Base-by-base conservation (phyloP, 2,113 vertebrate genomes). In the Solea senegalensis region DNA sequence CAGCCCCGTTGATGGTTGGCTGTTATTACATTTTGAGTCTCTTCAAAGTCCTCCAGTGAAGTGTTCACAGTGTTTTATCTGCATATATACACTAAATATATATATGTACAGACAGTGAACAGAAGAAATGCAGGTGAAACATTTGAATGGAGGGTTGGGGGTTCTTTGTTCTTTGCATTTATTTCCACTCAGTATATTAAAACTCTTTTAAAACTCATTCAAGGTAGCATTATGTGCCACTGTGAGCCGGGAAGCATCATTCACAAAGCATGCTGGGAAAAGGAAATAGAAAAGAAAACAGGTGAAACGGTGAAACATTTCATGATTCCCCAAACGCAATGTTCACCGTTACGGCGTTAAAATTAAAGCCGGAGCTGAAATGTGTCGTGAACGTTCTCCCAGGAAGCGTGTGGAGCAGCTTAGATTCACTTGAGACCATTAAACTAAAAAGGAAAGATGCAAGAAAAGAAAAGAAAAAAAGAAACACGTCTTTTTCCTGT, bases 261-360 rank as follows among this genome's bases (percentile, higher is more conserved):
- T 92, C 86, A 91, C 90, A 87, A 90, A 89, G 91, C 91, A 91
- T 80, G 73, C 87, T 74, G 11, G 49, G 61, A 69, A 65, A 66
- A 65, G 11, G 56, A 46, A 11, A 65, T 46, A 59, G 16, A 68
- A 16, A 49, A 13, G 57, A 49, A 5, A 41, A 65, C 39, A 39
- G 21, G 21, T 21, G 21, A 21, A 21, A 13, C 54, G 5, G 28
- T 52, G 34, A 34, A 62, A 57, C 2, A 7, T 69, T 72, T 48
- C 14, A 34, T 44, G 1, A 14, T 46, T 49, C 34, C 27, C 53
- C 60, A 60, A 34, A 34, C 21, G 21, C 9, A 1, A 27, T 7
- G 4, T 39, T 55, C 21, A 67, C 3, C 52, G 10, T 72, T 39
- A 14, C 52, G 28, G 10, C n/a, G 11, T 46, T 40, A 45, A 49